A percentile compares a stretch with the other conserved stretches of the same genome.
Evolutionary conservation across 2,888 invertebrate species (phyloP).

Genomic region (Darwinula stevensoni): DNA sequence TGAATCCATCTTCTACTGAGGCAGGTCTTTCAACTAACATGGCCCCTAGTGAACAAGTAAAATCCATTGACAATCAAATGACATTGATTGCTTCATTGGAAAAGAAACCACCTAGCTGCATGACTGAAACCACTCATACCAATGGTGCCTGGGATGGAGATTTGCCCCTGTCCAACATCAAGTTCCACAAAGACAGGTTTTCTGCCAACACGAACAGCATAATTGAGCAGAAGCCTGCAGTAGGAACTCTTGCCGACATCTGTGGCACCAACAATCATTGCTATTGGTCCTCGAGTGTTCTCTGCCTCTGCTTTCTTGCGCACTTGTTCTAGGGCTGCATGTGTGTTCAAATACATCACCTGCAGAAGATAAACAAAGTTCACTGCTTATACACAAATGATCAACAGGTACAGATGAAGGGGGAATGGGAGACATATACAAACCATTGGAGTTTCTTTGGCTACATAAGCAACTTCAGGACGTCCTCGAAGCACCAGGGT

Average conservation of each 20-base stretch:
- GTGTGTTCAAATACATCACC: conserved; percentile 78
- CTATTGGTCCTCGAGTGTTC: conserved; percentile 36
- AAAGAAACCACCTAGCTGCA: background rate
- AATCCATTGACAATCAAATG: conserved; percentile 5
- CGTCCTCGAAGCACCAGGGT: conserved; percentile 52
- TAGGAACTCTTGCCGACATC: conserved; percentile 93
- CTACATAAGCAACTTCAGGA: conserved; percentile 67
- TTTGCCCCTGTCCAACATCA: conserved; percentile 78
- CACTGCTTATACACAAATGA: too few relatives aligned
- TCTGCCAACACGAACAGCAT: conserved; percentile 51
- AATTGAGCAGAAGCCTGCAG: conserved; percentile 61
- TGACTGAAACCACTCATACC: conserved; percentile 20
- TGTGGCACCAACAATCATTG: conserved; percentile 70
- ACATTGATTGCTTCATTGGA: background rate
- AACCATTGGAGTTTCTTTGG: conserved; percentile 93
- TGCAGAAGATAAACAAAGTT: too few relatives aligned
- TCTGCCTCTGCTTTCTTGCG: conserved; percentile 41
- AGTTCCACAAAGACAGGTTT: conserved; percentile 70
- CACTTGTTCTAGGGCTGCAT: conserved; percentile 73
- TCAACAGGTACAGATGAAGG: too few relatives aligned
- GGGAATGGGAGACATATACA: too few relatives aligned
- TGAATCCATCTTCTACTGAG: conserved; percentile 78
- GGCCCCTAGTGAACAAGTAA: conserved; percentile 25
- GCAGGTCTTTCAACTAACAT: conserved; percentile 71
- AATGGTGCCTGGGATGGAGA: conserved; percentile 70